Conservation (phyloP, 2,888 invertebrate genomes). For the Caenorhabditis afra region DNA sequence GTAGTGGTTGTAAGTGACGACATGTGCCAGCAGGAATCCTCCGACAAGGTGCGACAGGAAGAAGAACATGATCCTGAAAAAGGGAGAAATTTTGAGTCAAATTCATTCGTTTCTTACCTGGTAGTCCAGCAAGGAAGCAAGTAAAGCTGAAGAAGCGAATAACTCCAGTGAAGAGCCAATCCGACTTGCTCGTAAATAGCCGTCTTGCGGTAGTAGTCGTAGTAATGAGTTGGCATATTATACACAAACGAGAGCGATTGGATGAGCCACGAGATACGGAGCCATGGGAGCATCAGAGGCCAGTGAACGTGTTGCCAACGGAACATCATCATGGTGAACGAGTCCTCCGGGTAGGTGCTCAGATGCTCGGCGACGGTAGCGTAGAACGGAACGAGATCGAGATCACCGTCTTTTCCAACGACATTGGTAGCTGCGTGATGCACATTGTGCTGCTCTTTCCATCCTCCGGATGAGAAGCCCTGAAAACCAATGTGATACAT, state of each 20-base stretch:
- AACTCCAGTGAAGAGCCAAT: slow-evolving; percentile 74
- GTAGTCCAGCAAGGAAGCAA: slow-evolving; percentile 71
- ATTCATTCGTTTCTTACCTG: slow-evolving; percentile 27
- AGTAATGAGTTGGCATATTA: slow-evolving; percentile 75
- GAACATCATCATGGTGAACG: slow-evolving; percentile 71
- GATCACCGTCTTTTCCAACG: slow-evolving; percentile 77
- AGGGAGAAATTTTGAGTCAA: neutral
- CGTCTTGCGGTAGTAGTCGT: slow-evolving; percentile 69
- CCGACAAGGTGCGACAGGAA: slow-evolving; percentile 74
- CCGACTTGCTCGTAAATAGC: slow-evolving; percentile 69
- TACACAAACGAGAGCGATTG: slow-evolving; percentile 76
- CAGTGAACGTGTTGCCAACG: slow-evolving; percentile 80
- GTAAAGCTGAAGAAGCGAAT: slow-evolving; percentile 75
- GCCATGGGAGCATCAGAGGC: slow-evolving; percentile 75
- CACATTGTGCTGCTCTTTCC: slow-evolving; percentile 79
- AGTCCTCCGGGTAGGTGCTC: slow-evolving; percentile 67
- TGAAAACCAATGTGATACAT: slow-evolving; percentile 2
- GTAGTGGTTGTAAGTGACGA: slow-evolving; percentile 80
- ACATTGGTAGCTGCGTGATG: slow-evolving; percentile 80
- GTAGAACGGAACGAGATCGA: slow-evolving; percentile 79
- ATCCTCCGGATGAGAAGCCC: slow-evolving; percentile 79
- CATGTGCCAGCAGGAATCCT: slow-evolving; percentile 78
- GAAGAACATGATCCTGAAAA: slow-evolving; percentile 67
- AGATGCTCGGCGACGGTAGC: slow-evolving; percentile 78
- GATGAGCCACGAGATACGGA: slow-evolving; percentile 77